These are phyloP conservation scores for Masnerella sp. DNA, from an alignment of 2,888 invertebrate species.

Conservation along the genomic window DNA sequence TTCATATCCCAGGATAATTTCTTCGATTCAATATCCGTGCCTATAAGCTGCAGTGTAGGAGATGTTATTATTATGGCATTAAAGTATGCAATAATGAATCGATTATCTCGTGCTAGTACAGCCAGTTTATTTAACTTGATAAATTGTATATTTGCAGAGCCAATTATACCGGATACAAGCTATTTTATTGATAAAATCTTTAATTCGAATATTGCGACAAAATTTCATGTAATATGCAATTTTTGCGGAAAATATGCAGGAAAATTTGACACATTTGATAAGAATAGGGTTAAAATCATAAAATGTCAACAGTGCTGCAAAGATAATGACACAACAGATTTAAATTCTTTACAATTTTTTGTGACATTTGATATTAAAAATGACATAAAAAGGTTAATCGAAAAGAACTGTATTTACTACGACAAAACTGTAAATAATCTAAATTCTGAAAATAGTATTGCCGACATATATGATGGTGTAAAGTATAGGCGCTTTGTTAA, in stretches of 20 bases:
- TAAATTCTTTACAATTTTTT: not conserved
- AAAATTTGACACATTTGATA: not conserved
- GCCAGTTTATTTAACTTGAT: constrained; percentile 5
- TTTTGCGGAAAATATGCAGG: not conserved
- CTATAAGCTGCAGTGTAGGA: not conserved
- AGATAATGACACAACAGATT: not conserved
- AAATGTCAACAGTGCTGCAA: not conserved
- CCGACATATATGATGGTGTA: not conserved
- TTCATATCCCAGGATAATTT: not conserved
- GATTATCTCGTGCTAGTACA: not conserved
- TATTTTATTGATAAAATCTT: constrained; percentile 5
- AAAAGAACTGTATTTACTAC: constrained; percentile 9
- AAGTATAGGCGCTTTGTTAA: not conserved
- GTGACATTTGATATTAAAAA: constrained; percentile 6
- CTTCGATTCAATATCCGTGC: not conserved
- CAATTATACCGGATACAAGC: constrained; percentile 9
- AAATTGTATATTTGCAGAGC: constrained; percentile 9
- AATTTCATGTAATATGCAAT: not conserved
- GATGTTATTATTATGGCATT: constrained; percentile 13
- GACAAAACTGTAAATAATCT: not conserved
- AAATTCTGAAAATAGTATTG: not conserved
- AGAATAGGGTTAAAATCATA: not conserved
- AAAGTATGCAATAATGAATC: not conserved
- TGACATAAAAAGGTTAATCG: constrained; percentile 1
- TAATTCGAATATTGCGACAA: not conserved